Evolutionary conservation across 2,888 invertebrate species (phyloP), one percentile per base, ranked within the genome.

Genomic region (Phragmatobia fuliginosa): DNA sequence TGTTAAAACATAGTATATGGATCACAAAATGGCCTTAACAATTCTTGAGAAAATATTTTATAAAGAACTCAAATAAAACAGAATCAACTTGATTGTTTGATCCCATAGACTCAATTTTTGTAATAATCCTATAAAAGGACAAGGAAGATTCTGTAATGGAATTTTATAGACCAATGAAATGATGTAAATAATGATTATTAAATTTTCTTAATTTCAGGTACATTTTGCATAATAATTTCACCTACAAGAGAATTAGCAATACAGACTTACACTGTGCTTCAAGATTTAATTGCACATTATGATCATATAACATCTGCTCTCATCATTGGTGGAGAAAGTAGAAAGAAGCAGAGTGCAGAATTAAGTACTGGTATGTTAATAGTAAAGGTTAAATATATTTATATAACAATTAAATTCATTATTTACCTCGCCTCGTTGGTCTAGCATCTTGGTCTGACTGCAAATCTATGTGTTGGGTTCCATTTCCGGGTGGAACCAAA

Each of bases 191-290:
- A 60, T 32, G 10, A 7, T 33, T 31, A 21, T 60, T 21, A 1
- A 16, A 25, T 25, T n/a, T 25, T 36, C 1, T 10, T 28, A 36
- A 65, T 61, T 64, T 59, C 78, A 97, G 97, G 97, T 32, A 98
- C 99, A 67, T 98, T 98, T 25, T 97, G 97, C 70, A 96, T 99
- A 56, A 97, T 99, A 45, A 97, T 99, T 82, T 99, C 99, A 16
- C 99, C 99, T 0, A 99, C 99, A 0, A 96, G 99, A 83, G 99
- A 99, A 91, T 94, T 99, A 84, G 98, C 99, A 0, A 98, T 98
- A 97, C 99, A 99, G 92, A 99, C 99, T 6, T 99, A 98, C 91
- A 97, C 98, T 49, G 99, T 99, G 0, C 92, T 99, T 16, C 97
- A 98, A 88, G 98, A 99, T 85, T 90, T 99, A 38, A 96, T 98